A percentile compares a stretch with the other conserved stretches of the same genome.
Conservation (phyloP, 2,888 invertebrate species). For the Patella depressa region DNA sequence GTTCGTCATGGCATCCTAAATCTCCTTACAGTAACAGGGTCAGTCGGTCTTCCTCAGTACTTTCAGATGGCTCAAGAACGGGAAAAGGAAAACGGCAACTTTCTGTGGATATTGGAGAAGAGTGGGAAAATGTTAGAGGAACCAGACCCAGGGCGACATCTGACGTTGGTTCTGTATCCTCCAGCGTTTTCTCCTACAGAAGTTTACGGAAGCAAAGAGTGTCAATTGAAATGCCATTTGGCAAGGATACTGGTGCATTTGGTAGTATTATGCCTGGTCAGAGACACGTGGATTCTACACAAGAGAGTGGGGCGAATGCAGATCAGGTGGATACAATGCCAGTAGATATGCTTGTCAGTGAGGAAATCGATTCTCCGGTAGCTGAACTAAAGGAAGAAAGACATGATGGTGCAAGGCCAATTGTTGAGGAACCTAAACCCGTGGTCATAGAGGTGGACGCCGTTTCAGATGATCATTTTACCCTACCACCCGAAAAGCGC, state of each 20-base stretch:
- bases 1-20: slow-evolving; percentile 3
- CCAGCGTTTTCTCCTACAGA: slow-evolving; percentile 16
- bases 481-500: slow-evolving; percentile 9
- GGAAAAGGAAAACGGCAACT: slow-evolving; percentile 29
- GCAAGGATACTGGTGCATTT: not conserved
- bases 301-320: not conserved
- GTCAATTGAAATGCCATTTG: not conserved
- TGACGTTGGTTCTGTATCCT: slow-evolving; percentile 18
- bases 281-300: not conserved
- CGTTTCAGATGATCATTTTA: not conserved
- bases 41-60: slow-evolving; percentile 2
- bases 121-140: slow-evolving; percentile 48
- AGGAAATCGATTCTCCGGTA: not conserved
- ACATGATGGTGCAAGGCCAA: not conserved
- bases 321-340: slow-evolving; percentile 11
- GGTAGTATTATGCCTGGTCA: not conserved
- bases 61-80: slow-evolving; percentile 13
- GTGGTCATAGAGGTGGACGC: slow-evolving; percentile 6
- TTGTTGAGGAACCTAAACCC: not conserved
- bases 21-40: slow-evolving; percentile 16
- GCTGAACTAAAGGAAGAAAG: slow-evolving; percentile 9
- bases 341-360: not conserved
- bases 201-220: not conserved
- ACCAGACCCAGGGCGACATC: slow-evolving; percentile 15
- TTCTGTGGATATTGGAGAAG: slow-evolving; percentile 47